Percentiles rank a stretch among this genome's conserved stretches.
phyloP scores from a whole-genome alignment of 1,140 invertebrate genomes.

The Pteromalus puparum region DNA sequence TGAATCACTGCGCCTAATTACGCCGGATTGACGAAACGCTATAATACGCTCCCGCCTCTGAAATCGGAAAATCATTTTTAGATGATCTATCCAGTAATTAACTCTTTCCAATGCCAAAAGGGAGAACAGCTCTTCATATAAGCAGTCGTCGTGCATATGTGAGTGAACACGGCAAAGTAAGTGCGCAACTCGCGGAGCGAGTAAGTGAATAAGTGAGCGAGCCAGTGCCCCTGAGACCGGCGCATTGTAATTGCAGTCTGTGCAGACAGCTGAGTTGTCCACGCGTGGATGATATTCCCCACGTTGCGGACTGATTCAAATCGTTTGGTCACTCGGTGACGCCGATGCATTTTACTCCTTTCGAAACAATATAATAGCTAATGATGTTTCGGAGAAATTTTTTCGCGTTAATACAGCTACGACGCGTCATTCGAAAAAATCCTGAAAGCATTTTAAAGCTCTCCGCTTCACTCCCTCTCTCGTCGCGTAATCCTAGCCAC shows the following conservation, averaged over 20 bases:
- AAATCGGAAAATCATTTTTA: not conserved
- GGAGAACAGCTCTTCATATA: not conserved
- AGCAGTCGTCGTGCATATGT: not conserved
- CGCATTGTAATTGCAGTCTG: constrained; percentile 67
- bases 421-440: too few relatives aligned
- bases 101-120: not conserved
- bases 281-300: constrained; percentile 67
- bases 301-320: constrained; percentile 64
- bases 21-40: not conserved
- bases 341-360: not conserved
- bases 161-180: constrained; percentile 2
- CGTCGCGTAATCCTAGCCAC: too few relatives aligned
- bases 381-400: not conserved
- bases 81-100: not conserved
- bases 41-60: not conserved
- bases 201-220: constrained; percentile 60
- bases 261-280: constrained; percentile 64
- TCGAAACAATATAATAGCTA: too few relatives aligned
- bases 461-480: too few relatives aligned
- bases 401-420: not conserved
- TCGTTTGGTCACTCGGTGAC: constrained; percentile 64
- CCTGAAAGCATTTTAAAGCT: too few relatives aligned
- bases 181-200: constrained; percentile 33
- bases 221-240: constrained; percentile 59
- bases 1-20: constrained; percentile 49